Conservation (phyloP, 2,888 invertebrate genomes). For the Apocheima hispidaria region DNA sequence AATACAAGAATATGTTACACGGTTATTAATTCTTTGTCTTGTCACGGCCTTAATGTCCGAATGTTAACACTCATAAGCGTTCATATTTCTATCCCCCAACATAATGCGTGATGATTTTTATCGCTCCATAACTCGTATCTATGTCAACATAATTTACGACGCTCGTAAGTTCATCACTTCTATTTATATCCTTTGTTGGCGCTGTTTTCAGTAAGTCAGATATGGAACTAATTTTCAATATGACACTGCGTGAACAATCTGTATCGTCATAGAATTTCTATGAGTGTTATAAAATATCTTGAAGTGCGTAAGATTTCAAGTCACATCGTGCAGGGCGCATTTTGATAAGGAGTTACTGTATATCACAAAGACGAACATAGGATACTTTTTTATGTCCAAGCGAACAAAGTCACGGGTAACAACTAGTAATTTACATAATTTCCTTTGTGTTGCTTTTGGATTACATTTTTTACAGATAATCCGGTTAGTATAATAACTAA, state of each 20-base stretch:
- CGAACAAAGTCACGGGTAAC: too few species aligned
- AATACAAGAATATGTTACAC: background rate
- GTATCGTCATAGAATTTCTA: background rate
- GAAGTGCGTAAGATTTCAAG: background rate
- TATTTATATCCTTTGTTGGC: slow-evolving; percentile 62
- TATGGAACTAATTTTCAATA: slow-evolving; percentile 6
- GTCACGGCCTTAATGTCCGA: slow-evolving; percentile 1
- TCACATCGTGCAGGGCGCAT: too few species aligned
- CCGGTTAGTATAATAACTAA: too few species aligned
- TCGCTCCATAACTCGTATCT: slow-evolving; percentile 46
- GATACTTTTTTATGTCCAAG: too few species aligned
- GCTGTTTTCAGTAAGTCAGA: slow-evolving; percentile 35
- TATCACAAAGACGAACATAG: too few species aligned
- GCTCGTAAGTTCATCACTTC: slow-evolving; percentile 56
- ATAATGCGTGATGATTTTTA: slow-evolving; percentile 44
- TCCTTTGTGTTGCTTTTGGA: too few species aligned
- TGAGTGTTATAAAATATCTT: background rate
- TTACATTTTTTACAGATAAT: too few species aligned
- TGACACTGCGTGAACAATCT: background rate
- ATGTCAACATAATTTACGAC: slow-evolving; percentile 54
- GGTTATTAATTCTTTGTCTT: slow-evolving; percentile 2
- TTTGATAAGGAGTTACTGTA: too few species aligned
- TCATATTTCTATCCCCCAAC: slow-evolving; percentile 33
- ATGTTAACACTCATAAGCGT: slow-evolving; percentile 32
- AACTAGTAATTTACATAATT: too few species aligned